Evolutionary conservation across 2,113 vertebrate species (phyloP).

Genomic region (Epinephelus moara): DNA sequence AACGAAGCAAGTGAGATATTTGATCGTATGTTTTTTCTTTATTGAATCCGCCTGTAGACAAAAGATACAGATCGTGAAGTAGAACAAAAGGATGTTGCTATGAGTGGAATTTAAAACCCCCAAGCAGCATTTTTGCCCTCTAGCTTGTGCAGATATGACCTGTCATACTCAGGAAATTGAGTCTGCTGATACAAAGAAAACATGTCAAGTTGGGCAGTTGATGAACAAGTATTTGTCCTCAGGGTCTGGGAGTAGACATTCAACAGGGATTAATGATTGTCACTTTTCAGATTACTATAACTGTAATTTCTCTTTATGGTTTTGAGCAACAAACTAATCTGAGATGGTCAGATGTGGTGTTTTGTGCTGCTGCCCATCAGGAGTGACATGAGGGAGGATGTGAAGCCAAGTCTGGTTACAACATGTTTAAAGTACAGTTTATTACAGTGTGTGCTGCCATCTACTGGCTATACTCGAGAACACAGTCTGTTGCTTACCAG

Average conservation of each 20-base stretch:
- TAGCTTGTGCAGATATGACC: neutral
- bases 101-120: constrained; percentile 43
- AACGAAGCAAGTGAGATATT: neutral
- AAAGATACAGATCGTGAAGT: neutral
- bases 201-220: neutral
- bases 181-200: neutral
- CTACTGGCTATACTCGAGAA: constrained; percentile 38
- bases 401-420: neutral
- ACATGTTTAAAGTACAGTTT: no score
- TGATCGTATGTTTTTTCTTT: constrained; percentile 5
- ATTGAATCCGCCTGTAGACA: constrained; percentile 42
- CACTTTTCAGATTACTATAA: neutral
- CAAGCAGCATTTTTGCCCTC: neutral
- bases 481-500: neutral
- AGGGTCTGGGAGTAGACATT: neutral
- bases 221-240: neutral
- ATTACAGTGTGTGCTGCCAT: constrained; percentile 42
- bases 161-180: neutral
- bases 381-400: neutral
- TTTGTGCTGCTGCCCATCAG: neutral
- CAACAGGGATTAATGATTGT: neutral
- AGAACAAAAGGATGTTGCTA: constrained; percentile 28
- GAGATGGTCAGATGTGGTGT: neutral
- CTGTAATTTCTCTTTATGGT: neutral
- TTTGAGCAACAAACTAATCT: neutral